Evolutionary conservation across 92 coral and sea anemone genomes (phyloP).

Genomic region (Umimayanthus chanpuru): DNA sequence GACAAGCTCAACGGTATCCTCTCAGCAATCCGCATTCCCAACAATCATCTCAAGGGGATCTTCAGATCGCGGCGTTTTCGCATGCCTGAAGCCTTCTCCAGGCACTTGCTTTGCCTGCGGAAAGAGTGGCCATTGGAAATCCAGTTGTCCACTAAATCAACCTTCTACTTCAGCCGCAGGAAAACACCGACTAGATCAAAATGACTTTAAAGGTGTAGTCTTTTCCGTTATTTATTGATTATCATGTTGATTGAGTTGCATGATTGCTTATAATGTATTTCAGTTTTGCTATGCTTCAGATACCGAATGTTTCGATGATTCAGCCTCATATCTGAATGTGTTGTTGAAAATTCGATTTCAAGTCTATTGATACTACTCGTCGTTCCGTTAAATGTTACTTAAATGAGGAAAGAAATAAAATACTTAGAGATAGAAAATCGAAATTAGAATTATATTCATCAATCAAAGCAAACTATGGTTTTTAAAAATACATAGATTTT

Average conservation of each 20-base stretch:
- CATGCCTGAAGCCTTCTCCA: background rate
- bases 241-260: background rate
- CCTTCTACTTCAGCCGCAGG: background rate
- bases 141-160: background rate
- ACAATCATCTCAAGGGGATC: background rate
- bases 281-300: background rate
- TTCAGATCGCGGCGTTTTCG: background rate
- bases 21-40: background rate
- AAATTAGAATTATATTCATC: no score
- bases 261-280: background rate
- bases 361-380: background rate
- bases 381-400: background rate
- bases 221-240: background rate
- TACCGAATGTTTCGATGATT: background rate
- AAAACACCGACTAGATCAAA: constrained; percentile 17
- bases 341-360: background rate
- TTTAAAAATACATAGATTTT: no score
- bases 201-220: constrained; percentile 9
- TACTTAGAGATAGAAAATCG: no score
- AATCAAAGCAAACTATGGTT: no score
- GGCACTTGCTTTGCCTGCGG: constrained; percentile 18
- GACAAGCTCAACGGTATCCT: constrained; percentile 17
- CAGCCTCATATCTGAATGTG: background rate
- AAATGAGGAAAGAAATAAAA: no score
- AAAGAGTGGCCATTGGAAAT: background rate